Percentiles rank a stretch among this genome's conserved stretches.
Evolutionary conservation across 2,797 vertebrate genomes (phyloP).

Genomic region (Macropus fuliginosus): DNA sequence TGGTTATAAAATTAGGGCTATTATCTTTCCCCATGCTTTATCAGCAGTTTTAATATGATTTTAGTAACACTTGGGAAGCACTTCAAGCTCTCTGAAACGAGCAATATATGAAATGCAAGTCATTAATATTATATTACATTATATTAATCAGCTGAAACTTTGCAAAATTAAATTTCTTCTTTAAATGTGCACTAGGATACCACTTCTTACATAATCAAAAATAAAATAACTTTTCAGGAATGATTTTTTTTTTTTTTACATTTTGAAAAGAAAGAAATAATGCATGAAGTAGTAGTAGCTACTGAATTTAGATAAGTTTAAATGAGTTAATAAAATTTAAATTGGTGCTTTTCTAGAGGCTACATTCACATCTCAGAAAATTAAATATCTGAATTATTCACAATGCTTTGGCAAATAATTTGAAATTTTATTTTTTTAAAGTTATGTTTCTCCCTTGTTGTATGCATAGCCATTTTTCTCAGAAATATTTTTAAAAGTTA

Average conservation of each 20-base stretch:
- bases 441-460: slow-evolving; percentile 34
- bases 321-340: slow-evolving; percentile 73
- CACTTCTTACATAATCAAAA: slow-evolving; percentile 36
- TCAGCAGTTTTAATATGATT: neutral
- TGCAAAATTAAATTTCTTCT: neutral
- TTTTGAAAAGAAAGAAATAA: slow-evolving; percentile 75
- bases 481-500: slow-evolving; percentile 27
- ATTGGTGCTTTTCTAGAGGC: slow-evolving; percentile 74
- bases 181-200: neutral
- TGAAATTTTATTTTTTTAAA: slow-evolving; percentile 70
- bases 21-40: slow-evolving; percentile 19
- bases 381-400: slow-evolving; percentile 78
- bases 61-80: neutral
- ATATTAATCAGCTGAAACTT: neutral
- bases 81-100: slow-evolving; percentile 7
- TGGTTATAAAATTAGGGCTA: neutral
- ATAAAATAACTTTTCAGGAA: neutral
- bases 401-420: slow-evolving; percentile 60
- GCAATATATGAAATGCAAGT: slow-evolving; percentile 11
- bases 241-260: slow-evolving; percentile 62
- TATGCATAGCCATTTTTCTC: slow-evolving; percentile 33
- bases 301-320: slow-evolving; percentile 69
- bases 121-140: slow-evolving; percentile 4
- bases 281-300: slow-evolving; percentile 69
- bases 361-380: slow-evolving; percentile 73